Conservation (phyloP, 2,113 vertebrate species). For the Phoxinus phoxinus region DNA sequence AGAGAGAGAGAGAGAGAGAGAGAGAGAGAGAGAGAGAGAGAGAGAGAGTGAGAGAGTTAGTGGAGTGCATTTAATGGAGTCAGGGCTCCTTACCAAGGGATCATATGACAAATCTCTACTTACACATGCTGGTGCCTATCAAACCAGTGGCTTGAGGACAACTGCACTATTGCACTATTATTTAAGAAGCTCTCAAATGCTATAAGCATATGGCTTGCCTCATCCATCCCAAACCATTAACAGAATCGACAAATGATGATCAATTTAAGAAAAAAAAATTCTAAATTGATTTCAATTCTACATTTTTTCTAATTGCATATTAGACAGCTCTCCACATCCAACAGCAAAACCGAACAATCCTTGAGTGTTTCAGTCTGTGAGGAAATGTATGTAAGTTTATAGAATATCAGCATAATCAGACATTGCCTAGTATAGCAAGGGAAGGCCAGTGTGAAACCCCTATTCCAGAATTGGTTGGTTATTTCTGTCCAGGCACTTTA, state of each 20-base stretch:
- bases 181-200: not conserved
- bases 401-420: not conserved
- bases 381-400: not conserved
- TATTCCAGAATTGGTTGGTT: not conserved
- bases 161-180: not conserved
- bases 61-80: conserved; percentile 20
- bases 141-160: conserved; percentile 31
- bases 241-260: not conserved
- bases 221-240: not conserved
- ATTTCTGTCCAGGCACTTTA: conserved; percentile 20
- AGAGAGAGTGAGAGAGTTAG: too few relatives aligned
- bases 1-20: conserved; percentile 30
- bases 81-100: conserved; percentile 35
- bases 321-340: not conserved
- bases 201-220: not conserved
- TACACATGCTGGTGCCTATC: conserved; percentile 57
- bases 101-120: conserved; percentile 48
- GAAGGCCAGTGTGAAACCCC: not conserved
- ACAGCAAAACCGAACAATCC: not conserved
- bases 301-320: not conserved
- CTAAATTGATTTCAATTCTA: not conserved
- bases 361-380: not conserved
- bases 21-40: conserved; percentile 22
- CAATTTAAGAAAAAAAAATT: not conserved
- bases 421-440: conserved; percentile 24